Evolutionary conservation across 1,140 invertebrate species (phyloP).

Genomic region (Drosophila gunungcola): DNA sequence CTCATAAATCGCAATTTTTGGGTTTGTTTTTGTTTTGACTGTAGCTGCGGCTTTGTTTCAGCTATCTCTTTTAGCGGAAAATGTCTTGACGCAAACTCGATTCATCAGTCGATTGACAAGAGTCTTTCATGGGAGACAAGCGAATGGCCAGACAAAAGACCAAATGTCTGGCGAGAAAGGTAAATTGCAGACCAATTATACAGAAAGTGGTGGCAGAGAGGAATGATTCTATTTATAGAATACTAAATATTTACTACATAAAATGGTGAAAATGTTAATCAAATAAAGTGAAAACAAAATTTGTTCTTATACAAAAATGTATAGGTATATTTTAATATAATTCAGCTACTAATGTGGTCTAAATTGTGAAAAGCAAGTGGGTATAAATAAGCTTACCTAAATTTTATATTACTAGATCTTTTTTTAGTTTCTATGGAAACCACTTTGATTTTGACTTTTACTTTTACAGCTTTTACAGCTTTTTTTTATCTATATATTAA

Average conservation of each 20-base stretch:
- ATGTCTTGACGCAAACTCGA: conserved; percentile 48
- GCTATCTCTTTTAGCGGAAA: conserved; percentile 41
- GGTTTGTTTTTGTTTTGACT: conserved; percentile 35
- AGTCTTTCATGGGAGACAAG: conserved; percentile 36
- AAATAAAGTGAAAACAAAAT: background rate
- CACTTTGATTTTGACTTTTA: no score
- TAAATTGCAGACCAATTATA: conserved; percentile 43
- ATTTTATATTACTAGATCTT: no score
- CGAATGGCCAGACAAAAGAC: conserved; percentile 30
- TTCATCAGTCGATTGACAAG: conserved; percentile 72
- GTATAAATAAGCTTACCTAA: no score
- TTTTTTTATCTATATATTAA: no score
- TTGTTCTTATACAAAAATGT: background rate
- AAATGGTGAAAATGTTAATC: conserved; percentile 11
- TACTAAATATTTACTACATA: conserved; percentile 7
- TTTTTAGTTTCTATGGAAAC: no score
- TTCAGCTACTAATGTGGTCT: no score
- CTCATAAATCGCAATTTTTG: conserved; percentile 45
- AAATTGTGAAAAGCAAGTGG: no score
- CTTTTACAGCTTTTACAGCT: no score
- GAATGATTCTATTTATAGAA: conserved; percentile 22
- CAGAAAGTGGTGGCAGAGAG: conserved; percentile 24
- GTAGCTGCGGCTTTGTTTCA: conserved; percentile 23
- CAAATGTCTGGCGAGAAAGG: conserved; percentile 33
- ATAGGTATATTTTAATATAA: no score